Conservation (phyloP, 2,113 vertebrate genomes). For the Acinonyx jubatus region DNA sequence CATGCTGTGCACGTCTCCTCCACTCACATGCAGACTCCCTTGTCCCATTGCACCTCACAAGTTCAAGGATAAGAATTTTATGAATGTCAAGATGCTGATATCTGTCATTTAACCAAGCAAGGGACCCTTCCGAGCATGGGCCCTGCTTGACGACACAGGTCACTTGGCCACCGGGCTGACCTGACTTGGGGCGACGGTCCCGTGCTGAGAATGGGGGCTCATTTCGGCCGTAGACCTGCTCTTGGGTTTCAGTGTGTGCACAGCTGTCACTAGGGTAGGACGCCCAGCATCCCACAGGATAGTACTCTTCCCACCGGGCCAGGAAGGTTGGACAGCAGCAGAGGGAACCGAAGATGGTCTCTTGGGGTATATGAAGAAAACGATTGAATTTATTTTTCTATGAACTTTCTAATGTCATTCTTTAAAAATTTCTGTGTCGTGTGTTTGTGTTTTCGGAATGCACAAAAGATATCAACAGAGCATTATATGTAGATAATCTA, state of each 20-base stretch:
- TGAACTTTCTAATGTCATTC: neutral
- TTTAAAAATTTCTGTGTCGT: neutral
- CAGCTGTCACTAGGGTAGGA: neutral
- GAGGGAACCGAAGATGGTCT: neutral
- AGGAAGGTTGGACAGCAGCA: neutral
- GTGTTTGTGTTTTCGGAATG: neutral
- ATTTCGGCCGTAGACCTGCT: neutral
- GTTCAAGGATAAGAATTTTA: neutral
- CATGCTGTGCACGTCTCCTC: rapidly evolving
- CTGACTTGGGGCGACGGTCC: neutral
- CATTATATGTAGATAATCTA: neutral
- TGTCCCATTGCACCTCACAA: neutral
- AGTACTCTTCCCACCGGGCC: neutral
- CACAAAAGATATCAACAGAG: neutral
- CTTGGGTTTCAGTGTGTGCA: neutral
- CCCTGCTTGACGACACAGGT: neutral
- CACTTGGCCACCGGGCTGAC: neutral
- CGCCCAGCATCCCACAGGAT: neutral
- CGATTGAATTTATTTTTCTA: neutral
- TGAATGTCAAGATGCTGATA: neutral
- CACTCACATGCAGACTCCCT: neutral
- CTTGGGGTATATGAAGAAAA: neutral
- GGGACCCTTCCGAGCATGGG: neutral
- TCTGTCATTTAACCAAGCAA: neutral
- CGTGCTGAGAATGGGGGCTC: neutral